Evolutionary conservation across 2,113 vertebrate species (phyloP).

Genomic region (Neolamprologus devosi): DNA sequence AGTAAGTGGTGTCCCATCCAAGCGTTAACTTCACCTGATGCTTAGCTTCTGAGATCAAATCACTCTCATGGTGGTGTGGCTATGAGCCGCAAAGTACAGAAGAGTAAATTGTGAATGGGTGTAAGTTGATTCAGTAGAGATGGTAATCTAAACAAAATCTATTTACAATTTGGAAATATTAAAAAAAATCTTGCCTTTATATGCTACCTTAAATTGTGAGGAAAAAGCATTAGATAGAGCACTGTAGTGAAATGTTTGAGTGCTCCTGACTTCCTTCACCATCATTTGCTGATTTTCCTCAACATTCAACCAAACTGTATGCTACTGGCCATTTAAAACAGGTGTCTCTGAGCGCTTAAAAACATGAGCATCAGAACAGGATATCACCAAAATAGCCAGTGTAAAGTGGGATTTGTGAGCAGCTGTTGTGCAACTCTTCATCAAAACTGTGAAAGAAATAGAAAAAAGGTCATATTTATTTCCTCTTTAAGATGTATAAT

Average conservation of each 20-base stretch:
- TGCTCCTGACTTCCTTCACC: neutral
- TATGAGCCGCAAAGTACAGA: neutral
- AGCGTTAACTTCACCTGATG: neutral
- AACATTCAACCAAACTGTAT: neutral
- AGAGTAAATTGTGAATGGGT: neutral
- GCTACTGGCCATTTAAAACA: neutral
- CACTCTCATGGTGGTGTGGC: neutral
- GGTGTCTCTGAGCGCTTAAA: neutral
- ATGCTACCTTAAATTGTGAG: neutral
- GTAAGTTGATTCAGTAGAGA: neutral
- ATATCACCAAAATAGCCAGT: neutral
- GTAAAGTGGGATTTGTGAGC: neutral
- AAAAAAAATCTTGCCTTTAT: neutral
- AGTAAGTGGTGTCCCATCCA: neutral
- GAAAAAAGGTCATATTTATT: neutral
- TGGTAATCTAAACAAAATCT: neutral
- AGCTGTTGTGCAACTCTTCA: neutral
- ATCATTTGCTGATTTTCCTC: neutral
- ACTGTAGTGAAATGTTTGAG: neutral
- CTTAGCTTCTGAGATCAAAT: neutral
- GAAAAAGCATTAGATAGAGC: neutral
- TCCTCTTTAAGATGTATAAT: neutral
- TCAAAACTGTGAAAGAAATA: neutral
- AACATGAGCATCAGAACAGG: neutral
- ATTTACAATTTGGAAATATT: neutral